Evolutionary conservation across 1,140 invertebrate species (phyloP).

Genomic region (Sipha flava): DNA sequence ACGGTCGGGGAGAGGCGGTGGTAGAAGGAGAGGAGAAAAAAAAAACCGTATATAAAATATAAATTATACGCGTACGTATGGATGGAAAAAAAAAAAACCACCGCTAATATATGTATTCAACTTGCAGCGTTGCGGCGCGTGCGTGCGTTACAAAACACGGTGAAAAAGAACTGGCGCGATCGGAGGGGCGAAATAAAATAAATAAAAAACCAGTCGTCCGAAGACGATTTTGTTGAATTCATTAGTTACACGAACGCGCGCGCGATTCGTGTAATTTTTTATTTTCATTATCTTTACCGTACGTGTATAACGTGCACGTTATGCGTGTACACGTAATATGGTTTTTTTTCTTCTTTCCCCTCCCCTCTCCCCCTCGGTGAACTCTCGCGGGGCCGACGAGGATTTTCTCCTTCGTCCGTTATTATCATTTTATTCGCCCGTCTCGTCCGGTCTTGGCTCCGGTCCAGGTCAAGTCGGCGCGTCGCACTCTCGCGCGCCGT

Average conservation of each 20-base stretch:
- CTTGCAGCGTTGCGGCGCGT: not conserved
- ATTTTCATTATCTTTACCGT: not conserved
- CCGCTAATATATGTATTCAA: constrained; percentile 8
- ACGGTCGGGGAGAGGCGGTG: not conserved
- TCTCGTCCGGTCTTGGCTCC: not conserved
- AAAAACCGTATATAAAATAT: not conserved
- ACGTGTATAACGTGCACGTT: not conserved
- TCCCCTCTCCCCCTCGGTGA: too few relatives aligned
- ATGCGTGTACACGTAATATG: not conserved
- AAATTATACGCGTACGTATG: not conserved
- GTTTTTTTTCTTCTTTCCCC: too few relatives aligned
- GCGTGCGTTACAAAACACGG: not conserved
- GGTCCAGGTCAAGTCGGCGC: not conserved
- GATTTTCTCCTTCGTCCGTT: not conserved
- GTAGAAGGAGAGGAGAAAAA: not conserved
- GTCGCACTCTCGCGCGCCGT: not conserved
- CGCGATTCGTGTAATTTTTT: not conserved
- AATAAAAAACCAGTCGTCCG: constrained; percentile 5
- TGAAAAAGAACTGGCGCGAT: not conserved
- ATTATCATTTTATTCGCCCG: not conserved
- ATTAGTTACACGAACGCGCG: not conserved
- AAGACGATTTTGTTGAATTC: constrained; percentile 18
- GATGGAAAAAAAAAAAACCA: not conserved
- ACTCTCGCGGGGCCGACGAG: not conserved
- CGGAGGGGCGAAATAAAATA: not conserved